Evolutionary conservation across 2,888 invertebrate species (phyloP).

Genomic region (Tinea semifulvella): DNA sequence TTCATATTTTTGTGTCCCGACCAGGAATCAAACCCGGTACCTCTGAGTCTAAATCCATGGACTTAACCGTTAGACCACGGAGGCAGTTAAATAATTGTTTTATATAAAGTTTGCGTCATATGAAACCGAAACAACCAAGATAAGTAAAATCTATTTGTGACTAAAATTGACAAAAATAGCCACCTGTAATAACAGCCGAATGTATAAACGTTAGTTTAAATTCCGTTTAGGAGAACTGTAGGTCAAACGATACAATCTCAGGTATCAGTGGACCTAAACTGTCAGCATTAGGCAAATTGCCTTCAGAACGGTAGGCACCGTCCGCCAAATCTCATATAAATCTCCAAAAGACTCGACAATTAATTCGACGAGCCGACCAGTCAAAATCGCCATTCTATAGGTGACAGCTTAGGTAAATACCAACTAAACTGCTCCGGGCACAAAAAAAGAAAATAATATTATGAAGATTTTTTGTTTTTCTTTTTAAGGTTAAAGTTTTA

Average conservation of each 20-base stretch:
- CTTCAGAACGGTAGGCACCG: conserved; percentile 39
- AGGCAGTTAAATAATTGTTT: no score
- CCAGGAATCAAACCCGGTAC: no score
- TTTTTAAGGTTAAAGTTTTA: conserved; percentile 64
- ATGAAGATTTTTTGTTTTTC: conserved; percentile 52
- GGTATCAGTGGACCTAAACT: conserved; percentile 30
- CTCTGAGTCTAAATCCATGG: no score
- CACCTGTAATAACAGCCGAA: no score
- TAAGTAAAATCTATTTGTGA: no score
- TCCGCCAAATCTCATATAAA: conserved; percentile 49
- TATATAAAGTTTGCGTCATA: no score
- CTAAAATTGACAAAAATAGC: no score
- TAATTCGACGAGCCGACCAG: conserved; percentile 54
- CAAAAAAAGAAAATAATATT: conserved; percentile 43
- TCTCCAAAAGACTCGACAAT: conserved; percentile 56
- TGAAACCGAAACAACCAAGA: no score
- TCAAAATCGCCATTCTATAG: conserved; percentile 64
- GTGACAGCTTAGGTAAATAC: conserved; percentile 67
- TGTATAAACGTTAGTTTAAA: not conserved
- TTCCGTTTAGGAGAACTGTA: conserved; percentile 25
- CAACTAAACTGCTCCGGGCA: conserved; percentile 56
- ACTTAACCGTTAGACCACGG: no score
- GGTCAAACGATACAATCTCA: conserved; percentile 39
- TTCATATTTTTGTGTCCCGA: no score
- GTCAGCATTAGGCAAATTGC: conserved; percentile 48